phyloP scores from a whole-genome alignment of 2,888 invertebrate species.

The Hypselothyrea guttata region DNA sequence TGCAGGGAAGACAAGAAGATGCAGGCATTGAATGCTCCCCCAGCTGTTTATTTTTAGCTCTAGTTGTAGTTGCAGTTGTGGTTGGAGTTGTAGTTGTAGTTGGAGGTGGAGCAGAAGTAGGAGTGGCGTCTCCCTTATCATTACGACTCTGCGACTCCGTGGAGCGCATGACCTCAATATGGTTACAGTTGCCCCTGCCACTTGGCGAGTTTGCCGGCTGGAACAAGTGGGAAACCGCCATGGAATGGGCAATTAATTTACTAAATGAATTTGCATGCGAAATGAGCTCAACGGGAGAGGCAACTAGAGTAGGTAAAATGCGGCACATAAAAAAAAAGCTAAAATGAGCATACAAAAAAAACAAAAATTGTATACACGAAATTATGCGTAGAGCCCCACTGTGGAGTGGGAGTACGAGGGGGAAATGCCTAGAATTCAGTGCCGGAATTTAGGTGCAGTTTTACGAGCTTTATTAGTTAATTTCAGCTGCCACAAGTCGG shows the following conservation, averaged over 20 bases:
- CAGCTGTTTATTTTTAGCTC: neutral
- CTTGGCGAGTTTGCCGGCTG: conserved; percentile 4
- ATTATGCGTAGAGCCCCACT: conserved; percentile 62
- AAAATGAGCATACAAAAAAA: conserved; percentile 15
- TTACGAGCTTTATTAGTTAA: conserved; percentile 22
- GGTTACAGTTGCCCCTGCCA: conserved; percentile 38
- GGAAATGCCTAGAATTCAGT: conserved; percentile 3
- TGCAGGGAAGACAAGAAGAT: conserved; percentile 17
- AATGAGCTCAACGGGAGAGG: conserved; percentile 45
- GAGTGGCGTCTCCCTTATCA: too few relatives aligned
- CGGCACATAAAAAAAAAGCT: conserved; percentile 15
- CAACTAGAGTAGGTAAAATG: conserved; percentile 1
- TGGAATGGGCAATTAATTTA: conserved; percentile 75
- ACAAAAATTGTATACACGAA: conserved; percentile 50
- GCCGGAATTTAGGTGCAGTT: conserved; percentile 31
- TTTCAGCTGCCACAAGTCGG: conserved; percentile 1
- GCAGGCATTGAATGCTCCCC: conserved; percentile 7
- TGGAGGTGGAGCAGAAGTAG: too few relatives aligned
- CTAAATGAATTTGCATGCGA: conserved; percentile 76
- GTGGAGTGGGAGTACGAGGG: conserved; percentile 24
- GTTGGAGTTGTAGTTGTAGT: too few relatives aligned
- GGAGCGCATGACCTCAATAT: conserved; percentile 69
- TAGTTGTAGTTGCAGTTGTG: too few relatives aligned
- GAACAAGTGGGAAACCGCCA: conserved; percentile 47
- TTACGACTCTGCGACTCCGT: conserved; percentile 45